phyloP scores from a whole-genome alignment of 2,888 invertebrate genomes.

The Nymphalis polychloros region DNA sequence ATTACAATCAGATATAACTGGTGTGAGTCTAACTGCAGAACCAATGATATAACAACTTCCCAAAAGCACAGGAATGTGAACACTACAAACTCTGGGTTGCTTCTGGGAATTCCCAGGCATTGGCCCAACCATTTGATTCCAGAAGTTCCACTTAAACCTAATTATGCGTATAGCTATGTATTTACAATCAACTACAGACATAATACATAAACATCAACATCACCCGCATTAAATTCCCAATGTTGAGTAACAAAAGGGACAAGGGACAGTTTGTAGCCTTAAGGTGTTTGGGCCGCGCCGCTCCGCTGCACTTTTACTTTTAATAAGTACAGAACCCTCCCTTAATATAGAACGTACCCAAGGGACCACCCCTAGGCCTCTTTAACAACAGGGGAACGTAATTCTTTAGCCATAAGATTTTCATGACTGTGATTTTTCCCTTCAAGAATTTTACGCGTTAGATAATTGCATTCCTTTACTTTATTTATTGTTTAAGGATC shows the following conservation, averaged over 20 bases:
- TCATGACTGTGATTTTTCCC: conserved; percentile 65
- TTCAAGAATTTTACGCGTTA: conserved; percentile 51
- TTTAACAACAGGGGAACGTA: conserved; percentile 57
- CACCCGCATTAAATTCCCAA: conserved; percentile 7
- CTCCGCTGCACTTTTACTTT: conserved; percentile 63
- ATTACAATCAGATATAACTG: too few species aligned
- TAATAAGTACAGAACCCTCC: conserved; percentile 71
- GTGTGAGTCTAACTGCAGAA: too few species aligned
- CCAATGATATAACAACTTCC: too few species aligned
- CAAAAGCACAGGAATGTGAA: too few species aligned
- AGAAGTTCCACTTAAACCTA: too few species aligned
- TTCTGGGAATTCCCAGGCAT: too few species aligned
- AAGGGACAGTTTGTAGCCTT: conserved; percentile 45
- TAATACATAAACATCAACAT: not conserved
- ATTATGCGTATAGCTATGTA: too few species aligned
- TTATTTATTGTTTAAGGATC: conserved; percentile 1
- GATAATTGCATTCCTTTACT: conserved; percentile 58
- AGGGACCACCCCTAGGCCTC: conserved; percentile 54
- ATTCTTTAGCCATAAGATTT: conserved; percentile 54
- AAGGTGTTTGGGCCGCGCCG: conserved; percentile 61
- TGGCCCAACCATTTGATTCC: too few species aligned
- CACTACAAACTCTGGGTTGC: too few species aligned
- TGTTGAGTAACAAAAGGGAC: conserved; percentile 14
- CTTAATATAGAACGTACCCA: conserved; percentile 72
- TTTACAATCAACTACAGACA: not conserved